Evolutionary conservation across 2,113 vertebrate species (phyloP).

Genomic region (Lophura nycthemera): DNA sequence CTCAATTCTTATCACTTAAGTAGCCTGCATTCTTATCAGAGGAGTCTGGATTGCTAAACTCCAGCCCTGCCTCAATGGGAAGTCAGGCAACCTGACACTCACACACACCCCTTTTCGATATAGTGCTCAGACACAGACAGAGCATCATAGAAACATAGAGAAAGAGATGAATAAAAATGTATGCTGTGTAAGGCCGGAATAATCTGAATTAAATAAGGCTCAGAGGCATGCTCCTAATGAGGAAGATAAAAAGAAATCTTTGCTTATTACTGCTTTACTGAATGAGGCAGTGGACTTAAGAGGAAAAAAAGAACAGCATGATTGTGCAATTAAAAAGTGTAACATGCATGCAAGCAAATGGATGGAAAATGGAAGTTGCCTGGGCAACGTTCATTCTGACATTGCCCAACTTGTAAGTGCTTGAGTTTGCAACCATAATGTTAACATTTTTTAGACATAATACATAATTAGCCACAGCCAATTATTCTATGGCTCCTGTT

Average conservation of each 20-base stretch:
- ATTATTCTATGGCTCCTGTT: constrained; percentile 24
- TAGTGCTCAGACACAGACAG: neutral
- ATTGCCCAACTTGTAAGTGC: neutral
- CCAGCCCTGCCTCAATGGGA: neutral
- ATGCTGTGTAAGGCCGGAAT: neutral
- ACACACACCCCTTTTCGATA: neutral
- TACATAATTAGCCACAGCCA: constrained; percentile 7
- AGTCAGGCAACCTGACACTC: neutral
- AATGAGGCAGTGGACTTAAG: neutral
- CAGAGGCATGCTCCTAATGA: neutral
- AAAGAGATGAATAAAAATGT: neutral
- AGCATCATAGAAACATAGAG: neutral
- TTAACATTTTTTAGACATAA: constrained; percentile 14
- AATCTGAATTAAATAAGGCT: constrained; percentile 6
- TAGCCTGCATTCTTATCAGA: neutral
- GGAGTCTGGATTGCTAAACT: neutral
- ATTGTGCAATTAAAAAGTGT: constrained; percentile 3
- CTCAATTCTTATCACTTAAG: neutral
- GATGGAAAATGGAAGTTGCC: neutral
- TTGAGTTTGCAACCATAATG: neutral
- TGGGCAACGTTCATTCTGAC: neutral
- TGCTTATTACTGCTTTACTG: constrained; percentile 6
- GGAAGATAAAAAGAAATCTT: constrained; percentile 41
- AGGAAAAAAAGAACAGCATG: neutral
- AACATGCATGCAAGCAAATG: constrained; percentile 2